Evolutionary conservation across 2,113 vertebrate genomes (phyloP).

Genomic region (Tupaia chinensis): DNA sequence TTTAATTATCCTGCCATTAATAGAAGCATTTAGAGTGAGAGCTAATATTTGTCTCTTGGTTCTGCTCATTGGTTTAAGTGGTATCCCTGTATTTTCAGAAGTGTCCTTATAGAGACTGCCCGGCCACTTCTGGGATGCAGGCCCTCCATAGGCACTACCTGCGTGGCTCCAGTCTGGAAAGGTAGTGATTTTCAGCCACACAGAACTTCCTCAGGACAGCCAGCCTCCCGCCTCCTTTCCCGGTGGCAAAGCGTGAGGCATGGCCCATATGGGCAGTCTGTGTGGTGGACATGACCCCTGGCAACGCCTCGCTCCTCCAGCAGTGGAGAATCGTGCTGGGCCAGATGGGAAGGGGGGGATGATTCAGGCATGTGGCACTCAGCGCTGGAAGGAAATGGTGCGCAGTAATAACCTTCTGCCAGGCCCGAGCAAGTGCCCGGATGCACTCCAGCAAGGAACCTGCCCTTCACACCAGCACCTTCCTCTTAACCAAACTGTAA

Average conservation of each 20-base stretch:
- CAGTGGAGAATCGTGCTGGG: accelerated
- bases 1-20: conserved; percentile 54
- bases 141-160: not conserved
- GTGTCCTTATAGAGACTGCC: not conserved
- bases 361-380: not conserved
- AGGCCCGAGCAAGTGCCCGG: not conserved
- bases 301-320: accelerated
- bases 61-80: not conserved
- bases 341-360: not conserved
- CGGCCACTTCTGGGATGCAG: conserved; percentile 36
- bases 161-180: accelerated
- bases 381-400: not conserved
- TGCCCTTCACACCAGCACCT: not conserved
- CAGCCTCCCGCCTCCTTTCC: not conserved
- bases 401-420: not conserved
- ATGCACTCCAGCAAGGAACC: not conserved
- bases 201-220: not conserved
- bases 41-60: not conserved
- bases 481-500: accelerated
- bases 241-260: accelerated
- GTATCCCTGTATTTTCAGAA: not conserved
- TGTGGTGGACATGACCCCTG: not conserved
- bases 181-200: not conserved
- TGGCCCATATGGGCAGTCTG: accelerated
- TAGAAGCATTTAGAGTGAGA: not conserved